These are phyloP conservation scores for Megalops cyprinoides DNA, from an alignment of 2,797 vertebrate species.

Conservation along the genomic window DNA sequence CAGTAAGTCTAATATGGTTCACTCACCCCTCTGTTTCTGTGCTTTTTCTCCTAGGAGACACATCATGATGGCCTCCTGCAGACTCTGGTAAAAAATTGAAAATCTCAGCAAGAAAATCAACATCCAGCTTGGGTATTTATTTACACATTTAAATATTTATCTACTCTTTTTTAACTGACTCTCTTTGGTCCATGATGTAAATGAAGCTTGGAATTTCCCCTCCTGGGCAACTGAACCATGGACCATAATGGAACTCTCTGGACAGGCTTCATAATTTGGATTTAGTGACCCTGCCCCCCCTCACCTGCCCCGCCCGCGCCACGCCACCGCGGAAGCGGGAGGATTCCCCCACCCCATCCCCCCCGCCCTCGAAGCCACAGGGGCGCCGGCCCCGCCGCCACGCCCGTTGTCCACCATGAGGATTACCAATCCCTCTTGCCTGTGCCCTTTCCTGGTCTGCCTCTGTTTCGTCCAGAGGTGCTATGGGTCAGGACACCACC, in stretches of 20 bases:
- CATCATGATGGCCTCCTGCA: conserved; percentile 76
- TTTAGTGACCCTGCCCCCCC: conserved; percentile 64
- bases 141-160: neutral
- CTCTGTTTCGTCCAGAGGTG: conserved; percentile 94
- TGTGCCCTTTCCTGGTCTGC: conserved; percentile 94
- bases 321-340: neutral
- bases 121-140: neutral
- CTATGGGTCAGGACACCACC: conserved; percentile 81
- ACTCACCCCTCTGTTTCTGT: conserved; percentile 50
- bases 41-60: conserved; percentile 69
- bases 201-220: conserved; percentile 61
- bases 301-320: conserved; percentile 38
- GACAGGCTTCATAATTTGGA: conserved; percentile 73
- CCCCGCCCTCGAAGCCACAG: conserved; percentile 38
- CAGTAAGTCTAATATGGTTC: neutral
- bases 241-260: conserved; percentile 73
- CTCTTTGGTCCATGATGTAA: conserved; percentile 85
- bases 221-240: conserved; percentile 78
- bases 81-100: conserved; percentile 68
- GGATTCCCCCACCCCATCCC: neutral
- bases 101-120: conserved; percentile 53
- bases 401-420: conserved; percentile 82
- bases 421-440: conserved; percentile 87
- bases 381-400: conserved; percentile 34
- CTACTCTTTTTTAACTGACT: conserved; percentile 34